These are phyloP conservation scores for Hypanus sabinus DNA, from an alignment of 2,113 vertebrate species.

Conservation along the genomic window DNA sequence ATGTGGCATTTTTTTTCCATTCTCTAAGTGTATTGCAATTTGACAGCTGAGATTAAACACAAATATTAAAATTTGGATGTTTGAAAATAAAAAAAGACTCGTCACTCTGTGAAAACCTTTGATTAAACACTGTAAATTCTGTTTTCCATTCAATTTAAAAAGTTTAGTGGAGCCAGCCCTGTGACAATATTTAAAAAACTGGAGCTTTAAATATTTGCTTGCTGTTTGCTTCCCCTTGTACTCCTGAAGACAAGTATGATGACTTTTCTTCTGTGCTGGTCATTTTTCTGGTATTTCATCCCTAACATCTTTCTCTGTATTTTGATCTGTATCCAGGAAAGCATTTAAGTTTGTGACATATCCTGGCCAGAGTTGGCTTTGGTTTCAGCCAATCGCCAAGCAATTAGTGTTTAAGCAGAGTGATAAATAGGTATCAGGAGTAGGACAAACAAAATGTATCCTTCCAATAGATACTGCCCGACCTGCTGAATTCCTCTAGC, in stretches of 20 bases:
- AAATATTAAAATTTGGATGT: not conserved
- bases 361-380: not conserved
- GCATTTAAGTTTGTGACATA: not conserved
- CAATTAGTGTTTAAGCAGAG: not conserved
- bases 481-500: too few relatives aligned
- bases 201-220: not conserved
- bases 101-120: not conserved
- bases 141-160: not conserved
- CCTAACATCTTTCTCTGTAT: not conserved
- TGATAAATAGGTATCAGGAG: not conserved
- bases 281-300: not conserved
- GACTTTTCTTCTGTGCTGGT: not conserved
- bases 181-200: not conserved
- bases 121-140: not conserved
- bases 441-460: too few relatives aligned
- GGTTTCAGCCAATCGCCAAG: not conserved
- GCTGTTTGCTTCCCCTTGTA: not conserved
- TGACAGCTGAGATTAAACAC: not conserved
- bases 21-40: not conserved
- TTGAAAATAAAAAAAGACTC: constrained; percentile 15
- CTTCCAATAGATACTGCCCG: too few relatives aligned
- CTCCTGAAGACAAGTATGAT: not conserved
- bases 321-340: not conserved
- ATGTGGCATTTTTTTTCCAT: not conserved
- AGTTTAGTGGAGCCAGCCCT: not conserved